Evolutionary conservation across 2,113 vertebrate genomes (phyloP).

Genomic region (Nibea coibor): DNA sequence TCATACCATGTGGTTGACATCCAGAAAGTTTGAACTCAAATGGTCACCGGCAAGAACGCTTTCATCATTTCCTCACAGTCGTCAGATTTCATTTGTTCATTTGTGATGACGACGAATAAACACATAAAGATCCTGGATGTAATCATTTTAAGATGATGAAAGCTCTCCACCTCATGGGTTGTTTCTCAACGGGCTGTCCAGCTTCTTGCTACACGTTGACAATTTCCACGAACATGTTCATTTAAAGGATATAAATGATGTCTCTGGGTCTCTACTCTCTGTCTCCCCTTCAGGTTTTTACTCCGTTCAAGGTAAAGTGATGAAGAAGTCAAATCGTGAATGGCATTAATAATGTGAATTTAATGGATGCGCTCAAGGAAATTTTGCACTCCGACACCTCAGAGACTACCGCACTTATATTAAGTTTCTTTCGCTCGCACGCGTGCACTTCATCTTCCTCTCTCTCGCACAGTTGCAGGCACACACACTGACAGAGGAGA

Average conservation of each 20-base stretch:
- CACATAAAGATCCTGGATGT: background rate
- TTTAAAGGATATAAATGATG: background rate
- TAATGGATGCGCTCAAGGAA: background rate
- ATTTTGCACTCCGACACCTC: constrained; percentile 18
- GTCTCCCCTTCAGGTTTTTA: background rate
- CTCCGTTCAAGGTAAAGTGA: background rate
- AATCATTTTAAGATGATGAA: background rate
- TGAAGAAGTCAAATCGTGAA: constrained; percentile 7
- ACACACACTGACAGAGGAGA: constrained; percentile 23
- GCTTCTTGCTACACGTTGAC: background rate
- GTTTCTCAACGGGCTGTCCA: background rate
- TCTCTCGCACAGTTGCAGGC: background rate
- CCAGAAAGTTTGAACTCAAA: too few species aligned
- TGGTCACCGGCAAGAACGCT: background rate
- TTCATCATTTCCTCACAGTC: background rate
- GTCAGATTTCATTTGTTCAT: background rate
- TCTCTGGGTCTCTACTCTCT: background rate
- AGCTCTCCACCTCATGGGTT: background rate
- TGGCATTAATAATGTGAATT: constrained; percentile 10
- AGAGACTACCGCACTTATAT: constrained; percentile 1
- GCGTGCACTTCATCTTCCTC: background rate
- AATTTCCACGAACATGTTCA: background rate
- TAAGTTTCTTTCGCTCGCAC: constrained; percentile 8
- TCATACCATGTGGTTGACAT: background rate
- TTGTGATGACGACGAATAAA: background rate